Evolutionary conservation across 2,888 invertebrate species (phyloP).

Genomic region (Tenthredo scrophulariae): DNA sequence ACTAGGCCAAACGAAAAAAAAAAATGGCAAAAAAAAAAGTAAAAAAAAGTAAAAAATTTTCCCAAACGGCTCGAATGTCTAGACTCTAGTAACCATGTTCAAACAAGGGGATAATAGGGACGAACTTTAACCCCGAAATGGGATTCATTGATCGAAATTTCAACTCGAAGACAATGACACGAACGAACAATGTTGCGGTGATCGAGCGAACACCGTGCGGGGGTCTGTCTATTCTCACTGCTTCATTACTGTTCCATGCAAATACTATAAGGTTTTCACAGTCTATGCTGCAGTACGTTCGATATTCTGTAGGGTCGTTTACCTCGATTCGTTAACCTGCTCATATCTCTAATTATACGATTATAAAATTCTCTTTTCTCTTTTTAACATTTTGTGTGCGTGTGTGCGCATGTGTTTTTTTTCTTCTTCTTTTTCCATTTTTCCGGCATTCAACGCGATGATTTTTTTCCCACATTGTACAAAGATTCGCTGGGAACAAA

Average conservation of each 20-base stretch:
- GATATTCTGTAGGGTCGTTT: conserved; percentile 26
- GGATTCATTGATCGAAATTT: conserved; percentile 45
- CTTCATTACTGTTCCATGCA: conserved; percentile 43
- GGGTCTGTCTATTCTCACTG: conserved; percentile 29
- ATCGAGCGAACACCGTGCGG: conserved; percentile 25
- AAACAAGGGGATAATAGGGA: not conserved
- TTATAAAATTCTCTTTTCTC: not conserved
- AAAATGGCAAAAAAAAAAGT: not conserved
- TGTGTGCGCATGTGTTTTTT: no score
- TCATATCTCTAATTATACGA: not conserved
- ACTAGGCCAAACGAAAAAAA: not conserved
- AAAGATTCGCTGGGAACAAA: not conserved
- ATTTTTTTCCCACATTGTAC: not conserved
- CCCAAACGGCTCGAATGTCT: conserved; percentile 4
- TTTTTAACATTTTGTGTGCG: not conserved
- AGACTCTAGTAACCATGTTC: conserved; percentile 1
- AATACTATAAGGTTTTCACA: conserved; percentile 40
- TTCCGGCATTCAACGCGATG: not conserved
- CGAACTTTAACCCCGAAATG: conserved; percentile 41
- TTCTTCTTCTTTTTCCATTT: not conserved
- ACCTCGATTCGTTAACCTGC: conserved; percentile 27
- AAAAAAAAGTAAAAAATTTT: not conserved
- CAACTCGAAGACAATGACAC: conserved; percentile 43
- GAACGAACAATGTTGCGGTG: conserved; percentile 45
- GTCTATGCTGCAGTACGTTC: not conserved